Evolutionary conservation across 2,888 invertebrate species (phyloP).

Genomic region (Criorhina ranunculi): DNA sequence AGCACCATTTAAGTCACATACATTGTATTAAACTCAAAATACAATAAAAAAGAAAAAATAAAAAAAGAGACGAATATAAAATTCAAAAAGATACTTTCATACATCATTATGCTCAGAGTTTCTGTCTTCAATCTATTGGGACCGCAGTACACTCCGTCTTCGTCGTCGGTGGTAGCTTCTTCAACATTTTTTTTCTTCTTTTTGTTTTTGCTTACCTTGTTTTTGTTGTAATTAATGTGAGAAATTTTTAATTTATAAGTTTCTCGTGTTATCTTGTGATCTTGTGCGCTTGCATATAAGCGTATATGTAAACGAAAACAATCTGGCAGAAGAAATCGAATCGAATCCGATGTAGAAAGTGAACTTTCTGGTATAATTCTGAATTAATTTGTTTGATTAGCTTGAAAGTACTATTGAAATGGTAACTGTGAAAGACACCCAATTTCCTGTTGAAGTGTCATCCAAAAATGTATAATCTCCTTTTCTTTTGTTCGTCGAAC

Average conservation of each 20-base stretch:
- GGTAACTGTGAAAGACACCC: background rate
- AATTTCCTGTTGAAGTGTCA: background rate
- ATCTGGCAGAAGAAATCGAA: constrained; percentile 45
- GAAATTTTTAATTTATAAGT: constrained; percentile 81
- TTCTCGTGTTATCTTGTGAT: constrained; percentile 69
- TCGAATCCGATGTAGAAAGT: constrained; percentile 2
- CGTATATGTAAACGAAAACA: constrained; percentile 30
- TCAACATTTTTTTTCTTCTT: constrained; percentile 6
- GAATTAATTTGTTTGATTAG: constrained; percentile 14
- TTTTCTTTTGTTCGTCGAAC: background rate
- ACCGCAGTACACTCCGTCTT: background rate
- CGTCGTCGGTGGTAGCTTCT: constrained; percentile 49
- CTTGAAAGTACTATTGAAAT: background rate
- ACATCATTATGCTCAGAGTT: background rate
- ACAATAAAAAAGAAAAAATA: background rate
- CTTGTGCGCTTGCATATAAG: constrained; percentile 31
- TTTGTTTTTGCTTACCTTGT: constrained; percentile 45
- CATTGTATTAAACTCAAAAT: background rate
- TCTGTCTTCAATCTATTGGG: constrained; percentile 13
- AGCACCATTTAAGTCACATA: constrained; percentile 9
- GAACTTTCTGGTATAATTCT: background rate
- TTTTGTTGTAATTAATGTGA: constrained; percentile 80
- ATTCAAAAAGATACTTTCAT: constrained; percentile 6
- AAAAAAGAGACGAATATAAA: background rate
- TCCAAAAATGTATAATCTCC: background rate